Evolutionary conservation across 1,140 invertebrate species (phyloP).

Genomic region (Drosophila miranda): DNA sequence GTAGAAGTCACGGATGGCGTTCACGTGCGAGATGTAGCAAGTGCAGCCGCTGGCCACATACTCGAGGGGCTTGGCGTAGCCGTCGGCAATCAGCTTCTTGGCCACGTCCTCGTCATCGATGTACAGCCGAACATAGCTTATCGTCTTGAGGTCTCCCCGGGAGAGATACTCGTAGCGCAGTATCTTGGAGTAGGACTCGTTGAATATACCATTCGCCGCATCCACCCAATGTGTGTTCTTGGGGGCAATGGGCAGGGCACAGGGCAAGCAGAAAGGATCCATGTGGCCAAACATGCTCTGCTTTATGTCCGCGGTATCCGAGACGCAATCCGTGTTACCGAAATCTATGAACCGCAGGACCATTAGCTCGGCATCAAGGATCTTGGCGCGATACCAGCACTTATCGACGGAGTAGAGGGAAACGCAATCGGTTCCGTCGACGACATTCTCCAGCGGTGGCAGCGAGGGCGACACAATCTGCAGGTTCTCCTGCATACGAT

Average conservation of each 20-base stretch:
- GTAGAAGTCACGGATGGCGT: constrained; percentile 88
- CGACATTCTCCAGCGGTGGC: constrained; percentile 83
- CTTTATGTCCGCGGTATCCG: constrained; percentile 85
- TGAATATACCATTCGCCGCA: constrained; percentile 85
- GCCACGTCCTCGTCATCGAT: constrained; percentile 85
- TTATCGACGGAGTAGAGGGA: constrained; percentile 89
- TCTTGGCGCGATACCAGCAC: constrained; percentile 90
- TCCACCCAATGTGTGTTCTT: constrained; percentile 86
- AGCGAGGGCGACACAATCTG: constrained; percentile 84
- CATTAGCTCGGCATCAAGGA: constrained; percentile 88
- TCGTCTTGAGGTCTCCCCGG: constrained; percentile 53
- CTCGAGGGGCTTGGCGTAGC: constrained; percentile 83
- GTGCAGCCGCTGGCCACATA: constrained; percentile 83
- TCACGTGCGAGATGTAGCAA: constrained; percentile 87
- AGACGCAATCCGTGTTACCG: constrained; percentile 89
- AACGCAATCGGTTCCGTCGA: constrained; percentile 87
- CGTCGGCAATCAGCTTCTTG: constrained; percentile 84
- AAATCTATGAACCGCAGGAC: constrained; percentile 92
- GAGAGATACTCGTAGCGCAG: constrained; percentile 84
- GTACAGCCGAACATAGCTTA: constrained; percentile 86
- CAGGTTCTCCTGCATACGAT: constrained; percentile 85
- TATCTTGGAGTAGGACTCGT: constrained; percentile 73
- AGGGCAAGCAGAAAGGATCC: constrained; percentile 85
- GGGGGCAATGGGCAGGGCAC: constrained; percentile 86
- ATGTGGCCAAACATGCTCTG: constrained; percentile 83